Conservation (phyloP, 2,888 invertebrate genomes). For the Danaus chrysippus region DNA sequence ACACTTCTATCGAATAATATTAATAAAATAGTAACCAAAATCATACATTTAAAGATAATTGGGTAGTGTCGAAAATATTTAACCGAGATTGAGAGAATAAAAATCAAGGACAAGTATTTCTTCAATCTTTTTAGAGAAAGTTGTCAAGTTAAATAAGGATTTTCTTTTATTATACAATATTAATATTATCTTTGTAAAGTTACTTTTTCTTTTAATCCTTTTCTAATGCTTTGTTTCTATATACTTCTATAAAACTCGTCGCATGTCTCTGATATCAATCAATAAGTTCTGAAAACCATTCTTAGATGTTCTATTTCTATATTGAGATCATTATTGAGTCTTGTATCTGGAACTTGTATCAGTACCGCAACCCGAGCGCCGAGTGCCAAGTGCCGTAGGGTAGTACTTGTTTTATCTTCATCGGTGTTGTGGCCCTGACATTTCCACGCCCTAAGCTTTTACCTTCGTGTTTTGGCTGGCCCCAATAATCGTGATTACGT, state of each 20-base stretch:
- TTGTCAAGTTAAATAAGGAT: too few relatives aligned
- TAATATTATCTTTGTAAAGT: too few relatives aligned
- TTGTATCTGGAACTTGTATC: slow-evolving; percentile 18
- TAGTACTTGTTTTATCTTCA: slow-evolving; percentile 52
- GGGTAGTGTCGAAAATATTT: too few relatives aligned
- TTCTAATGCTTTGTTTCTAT: slow-evolving; percentile 8
- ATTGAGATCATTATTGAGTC: slow-evolving; percentile 12
- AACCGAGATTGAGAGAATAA: too few relatives aligned
- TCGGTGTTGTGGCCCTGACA: slow-evolving; percentile 61
- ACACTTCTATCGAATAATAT: too few relatives aligned
- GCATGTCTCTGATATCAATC: slow-evolving; percentile 1
- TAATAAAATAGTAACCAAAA: too few relatives aligned
- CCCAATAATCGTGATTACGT: slow-evolving; percentile 7
- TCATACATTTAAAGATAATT: too few relatives aligned
- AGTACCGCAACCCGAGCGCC: slow-evolving; percentile 14
- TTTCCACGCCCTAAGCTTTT: slow-evolving; percentile 54
- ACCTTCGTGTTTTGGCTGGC: slow-evolving; percentile 26
- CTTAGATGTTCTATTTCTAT: not conserved
- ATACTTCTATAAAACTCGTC: slow-evolving; percentile 1
- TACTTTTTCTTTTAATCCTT: not conserved
- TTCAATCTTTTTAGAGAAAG: too few relatives aligned
- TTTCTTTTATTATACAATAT: too few relatives aligned
- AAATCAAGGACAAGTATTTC: too few relatives aligned
- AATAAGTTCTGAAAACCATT: slow-evolving; percentile 1
- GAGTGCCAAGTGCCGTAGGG: slow-evolving; percentile 22